Evolutionary conservation across 1,140 invertebrate genomes (phyloP).

Genomic region (Zaprionus gabonicus): DNA sequence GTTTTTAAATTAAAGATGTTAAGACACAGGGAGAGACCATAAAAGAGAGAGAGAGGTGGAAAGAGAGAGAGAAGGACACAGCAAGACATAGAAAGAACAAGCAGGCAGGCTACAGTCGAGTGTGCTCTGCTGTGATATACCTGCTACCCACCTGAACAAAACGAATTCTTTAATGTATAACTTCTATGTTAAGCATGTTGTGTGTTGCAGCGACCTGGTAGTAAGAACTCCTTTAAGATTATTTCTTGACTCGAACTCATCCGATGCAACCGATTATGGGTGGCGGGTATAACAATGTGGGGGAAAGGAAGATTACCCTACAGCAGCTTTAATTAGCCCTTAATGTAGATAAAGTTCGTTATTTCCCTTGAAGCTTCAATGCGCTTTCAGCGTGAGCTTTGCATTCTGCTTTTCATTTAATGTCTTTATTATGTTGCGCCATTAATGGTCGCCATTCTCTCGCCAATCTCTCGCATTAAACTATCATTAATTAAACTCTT

Average conservation of each 20-base stretch:
- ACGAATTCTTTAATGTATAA: no score
- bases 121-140: no score
- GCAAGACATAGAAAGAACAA: no score
- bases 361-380: neutral
- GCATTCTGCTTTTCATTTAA: neutral
- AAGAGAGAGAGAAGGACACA: no score
- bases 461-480: conserved; percentile 22
- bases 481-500: conserved; percentile 29
- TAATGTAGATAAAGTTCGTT: neutral
- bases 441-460: conserved; percentile 4
- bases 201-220: no score
- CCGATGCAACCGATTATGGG: no score
- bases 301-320: neutral
- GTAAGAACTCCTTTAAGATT: no score
- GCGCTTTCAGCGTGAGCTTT: conserved; percentile 14
- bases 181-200: no score
- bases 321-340: neutral
- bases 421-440: conserved; percentile 11
- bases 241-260: no score
- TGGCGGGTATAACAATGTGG: no score
- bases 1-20: neutral
- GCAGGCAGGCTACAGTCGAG: no score
- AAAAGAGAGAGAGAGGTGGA: neutral
- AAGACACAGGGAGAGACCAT: neutral
- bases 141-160: no score